Conservation (phyloP, 2,797 vertebrate species). For the Mormyrops boulengeri region DNA sequence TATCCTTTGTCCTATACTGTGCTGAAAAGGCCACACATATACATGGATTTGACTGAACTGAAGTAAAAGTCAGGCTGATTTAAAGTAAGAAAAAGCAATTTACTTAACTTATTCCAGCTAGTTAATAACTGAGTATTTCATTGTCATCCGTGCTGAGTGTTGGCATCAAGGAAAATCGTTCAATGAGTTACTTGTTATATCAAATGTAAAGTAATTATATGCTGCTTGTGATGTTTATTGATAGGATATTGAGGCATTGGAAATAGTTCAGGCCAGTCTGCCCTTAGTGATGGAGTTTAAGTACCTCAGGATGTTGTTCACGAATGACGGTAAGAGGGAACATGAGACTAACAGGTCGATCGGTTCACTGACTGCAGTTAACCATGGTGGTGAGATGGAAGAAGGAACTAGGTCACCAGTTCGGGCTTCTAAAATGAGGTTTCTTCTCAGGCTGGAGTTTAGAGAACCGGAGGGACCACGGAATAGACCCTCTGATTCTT, state of each 20-base stretch:
- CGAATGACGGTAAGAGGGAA: not conserved
- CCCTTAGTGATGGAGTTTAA: not conserved
- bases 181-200: not conserved
- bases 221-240: not conserved
- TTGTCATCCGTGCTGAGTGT: slow-evolving; percentile 12
- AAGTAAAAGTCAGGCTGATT: slow-evolving; percentile 1
- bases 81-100: not conserved
- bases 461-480: not conserved
- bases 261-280: not conserved
- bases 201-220: not conserved
- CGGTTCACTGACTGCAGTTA: not conserved
- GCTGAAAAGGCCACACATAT: not conserved
- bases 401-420: not conserved
- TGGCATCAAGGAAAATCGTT: not conserved
- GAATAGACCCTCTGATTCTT: not conserved
- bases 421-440: not conserved
- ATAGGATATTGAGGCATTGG: not conserved
- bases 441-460: not conserved
- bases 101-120: not conserved
- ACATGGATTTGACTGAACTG: not conserved
- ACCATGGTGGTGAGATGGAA: not conserved
- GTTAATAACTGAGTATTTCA: not conserved
- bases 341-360: not conserved
- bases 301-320: not conserved
- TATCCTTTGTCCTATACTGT: not conserved